phyloP scores from a whole-genome alignment of 30 jellyfish, hydroid and myxozoan species.

The Rhopilema esculentum region DNA sequence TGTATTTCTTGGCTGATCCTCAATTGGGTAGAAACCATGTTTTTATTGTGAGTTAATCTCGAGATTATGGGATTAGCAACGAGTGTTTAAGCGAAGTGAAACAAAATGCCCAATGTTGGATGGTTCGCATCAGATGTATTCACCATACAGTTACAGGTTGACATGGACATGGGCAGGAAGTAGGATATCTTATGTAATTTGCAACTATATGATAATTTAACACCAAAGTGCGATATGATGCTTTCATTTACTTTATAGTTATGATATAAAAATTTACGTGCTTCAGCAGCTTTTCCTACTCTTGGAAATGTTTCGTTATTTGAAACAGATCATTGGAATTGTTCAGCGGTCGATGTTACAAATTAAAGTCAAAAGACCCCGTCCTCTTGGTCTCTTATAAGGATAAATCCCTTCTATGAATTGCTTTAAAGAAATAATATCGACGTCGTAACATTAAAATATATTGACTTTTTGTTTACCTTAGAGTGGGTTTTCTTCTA shows the following conservation, averaged over 20 bases:
- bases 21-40: not conserved
- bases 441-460: not conserved
- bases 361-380: not conserved
- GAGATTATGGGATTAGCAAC: slow-evolving; percentile 21
- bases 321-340: not conserved
- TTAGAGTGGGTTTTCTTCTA: not conserved
- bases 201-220: too few species aligned
- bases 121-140: not conserved
- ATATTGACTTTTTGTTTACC: not conserved
- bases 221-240: too few species aligned
- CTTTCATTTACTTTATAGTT: too few species aligned
- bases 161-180: too few species aligned
- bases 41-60: not conserved
- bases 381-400: not conserved
- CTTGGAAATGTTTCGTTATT: not conserved
- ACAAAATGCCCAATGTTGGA: not conserved
- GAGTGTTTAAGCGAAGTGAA: not conserved
- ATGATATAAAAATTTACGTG: too few species aligned
- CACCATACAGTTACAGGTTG: too few species aligned
- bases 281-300: too few species aligned
- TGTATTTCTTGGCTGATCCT: not conserved
- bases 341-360: not conserved
- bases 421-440: not conserved
- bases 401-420: too few species aligned
- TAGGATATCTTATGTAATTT: too few species aligned